These are phyloP conservation scores for Philonicus albiceps DNA, from an alignment of 2,888 invertebrate genomes.

Conservation along the genomic window DNA sequence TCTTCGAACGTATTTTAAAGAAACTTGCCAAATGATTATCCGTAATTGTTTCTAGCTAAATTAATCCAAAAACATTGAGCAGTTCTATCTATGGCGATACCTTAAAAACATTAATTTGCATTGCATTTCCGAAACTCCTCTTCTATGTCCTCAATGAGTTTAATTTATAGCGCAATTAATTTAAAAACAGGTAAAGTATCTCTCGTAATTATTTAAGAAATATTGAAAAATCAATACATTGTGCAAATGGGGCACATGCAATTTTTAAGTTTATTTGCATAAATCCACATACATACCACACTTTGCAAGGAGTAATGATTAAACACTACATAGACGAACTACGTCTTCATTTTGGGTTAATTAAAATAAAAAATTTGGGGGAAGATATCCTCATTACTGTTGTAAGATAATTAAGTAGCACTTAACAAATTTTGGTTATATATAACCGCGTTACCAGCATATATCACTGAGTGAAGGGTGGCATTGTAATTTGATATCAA, in stretches of 20 bases:
- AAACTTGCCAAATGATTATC: not conserved
- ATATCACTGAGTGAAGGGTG: not conserved
- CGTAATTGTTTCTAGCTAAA: not conserved
- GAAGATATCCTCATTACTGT: not conserved
- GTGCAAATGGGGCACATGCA: not conserved
- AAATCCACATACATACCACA: not conserved
- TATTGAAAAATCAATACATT: not conserved
- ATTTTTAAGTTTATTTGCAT: not conserved
- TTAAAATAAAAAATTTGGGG: not conserved
- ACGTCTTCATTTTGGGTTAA: not conserved
- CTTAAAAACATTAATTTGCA: not conserved
- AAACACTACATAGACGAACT: not conserved
- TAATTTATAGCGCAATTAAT: not conserved
- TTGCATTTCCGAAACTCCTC: not conserved
- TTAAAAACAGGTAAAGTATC: not conserved
- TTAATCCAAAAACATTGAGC: not conserved
- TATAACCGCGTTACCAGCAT: not conserved
- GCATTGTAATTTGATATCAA: constrained; percentile 13
- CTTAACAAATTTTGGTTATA: not conserved
- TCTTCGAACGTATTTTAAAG: not conserved
- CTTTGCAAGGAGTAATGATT: not conserved
- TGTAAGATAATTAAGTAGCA: not conserved
- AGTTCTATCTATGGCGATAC: not conserved
- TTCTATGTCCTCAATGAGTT: not conserved
- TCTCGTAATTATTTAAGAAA: not conserved